phyloP scores from a whole-genome alignment of 2,888 invertebrate genomes.

The Rotaria macrura region DNA sequence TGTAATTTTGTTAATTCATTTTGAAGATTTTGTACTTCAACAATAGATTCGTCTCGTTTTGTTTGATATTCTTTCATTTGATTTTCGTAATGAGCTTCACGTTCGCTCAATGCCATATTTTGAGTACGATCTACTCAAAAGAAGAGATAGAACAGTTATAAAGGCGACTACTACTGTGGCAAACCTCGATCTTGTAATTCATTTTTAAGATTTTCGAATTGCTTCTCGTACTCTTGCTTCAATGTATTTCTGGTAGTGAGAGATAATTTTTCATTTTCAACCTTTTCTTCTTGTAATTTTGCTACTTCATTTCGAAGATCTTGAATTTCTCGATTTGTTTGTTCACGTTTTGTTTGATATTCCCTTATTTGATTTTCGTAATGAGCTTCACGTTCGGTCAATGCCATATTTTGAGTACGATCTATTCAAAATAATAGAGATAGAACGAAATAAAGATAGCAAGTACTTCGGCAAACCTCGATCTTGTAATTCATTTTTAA shows the following conservation, averaged over 20 bases:
- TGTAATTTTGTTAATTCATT: neutral
- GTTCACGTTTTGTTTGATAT: neutral
- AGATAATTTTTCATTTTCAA: neutral
- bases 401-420: neutral
- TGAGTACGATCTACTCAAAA: neutral
- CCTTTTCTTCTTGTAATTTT: neutral
- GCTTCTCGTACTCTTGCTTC: neutral
- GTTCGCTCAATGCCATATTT: neutral
- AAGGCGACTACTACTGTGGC: too few species aligned
- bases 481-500: neutral
- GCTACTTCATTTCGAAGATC: neutral
- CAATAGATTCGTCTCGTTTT: neutral
- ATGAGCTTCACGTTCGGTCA: neutral
- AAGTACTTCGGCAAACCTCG: neutral
- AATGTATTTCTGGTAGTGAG: too few species aligned
- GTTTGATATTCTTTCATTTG: constrained; percentile 14
- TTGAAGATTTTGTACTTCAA: neutral
- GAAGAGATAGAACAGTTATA: too few species aligned
- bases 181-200: neutral
- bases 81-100: neutral
- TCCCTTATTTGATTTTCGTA: neutral
- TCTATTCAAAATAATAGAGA: neutral
- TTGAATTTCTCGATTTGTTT: neutral
- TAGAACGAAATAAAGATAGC: too few species aligned
- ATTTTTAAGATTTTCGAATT: neutral